These are phyloP conservation scores for Gastrophysa polygoni DNA, from an alignment of 2,888 invertebrate genomes.

Conservation along the genomic window DNA sequence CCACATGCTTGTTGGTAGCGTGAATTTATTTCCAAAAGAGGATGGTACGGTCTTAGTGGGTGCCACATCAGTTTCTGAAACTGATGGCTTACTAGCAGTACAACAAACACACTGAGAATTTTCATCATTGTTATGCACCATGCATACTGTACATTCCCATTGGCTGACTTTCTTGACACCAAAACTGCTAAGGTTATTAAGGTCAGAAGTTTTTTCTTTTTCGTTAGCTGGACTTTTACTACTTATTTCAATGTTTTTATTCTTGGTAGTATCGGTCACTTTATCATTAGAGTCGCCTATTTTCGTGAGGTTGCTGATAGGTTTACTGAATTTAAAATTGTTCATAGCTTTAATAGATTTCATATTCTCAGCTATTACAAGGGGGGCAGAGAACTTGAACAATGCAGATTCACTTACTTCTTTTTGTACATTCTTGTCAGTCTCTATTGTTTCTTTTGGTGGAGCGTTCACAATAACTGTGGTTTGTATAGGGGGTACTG, in stretches of 20 bases:
- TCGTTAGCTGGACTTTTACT: background rate
- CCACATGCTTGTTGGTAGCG: conserved; percentile 57
- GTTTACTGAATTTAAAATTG: conserved; percentile 65
- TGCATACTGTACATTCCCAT: conserved; percentile 20
- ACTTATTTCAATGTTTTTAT: background rate
- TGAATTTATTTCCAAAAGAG: conserved; percentile 40
- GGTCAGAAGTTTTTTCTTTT: conserved; percentile 8
- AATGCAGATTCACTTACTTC: conserved; percentile 28
- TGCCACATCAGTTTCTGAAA: conserved; percentile 15
- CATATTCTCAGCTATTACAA: conserved; percentile 56
- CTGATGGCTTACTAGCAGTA: conserved; percentile 17
- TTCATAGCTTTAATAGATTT: conserved; percentile 60
- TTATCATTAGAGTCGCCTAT: conserved; percentile 15
- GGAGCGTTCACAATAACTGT: background rate
- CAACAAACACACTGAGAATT: conserved; percentile 20
- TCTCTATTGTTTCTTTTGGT: conserved; percentile 23
- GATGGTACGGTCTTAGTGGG: conserved; percentile 56
- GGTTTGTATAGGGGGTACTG: background rate
- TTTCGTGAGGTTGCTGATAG: conserved; percentile 53
- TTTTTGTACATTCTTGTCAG: conserved; percentile 30
- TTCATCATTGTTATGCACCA: conserved; percentile 11
- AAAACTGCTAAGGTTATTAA: conserved; percentile 1
- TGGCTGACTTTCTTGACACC: background rate
- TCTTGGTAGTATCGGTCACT: background rate
- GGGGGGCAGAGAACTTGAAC: conserved; percentile 61